Base-by-base conservation (phyloP, 2,113 vertebrate genomes). In the Phylloscopus trochiloides region DNA sequence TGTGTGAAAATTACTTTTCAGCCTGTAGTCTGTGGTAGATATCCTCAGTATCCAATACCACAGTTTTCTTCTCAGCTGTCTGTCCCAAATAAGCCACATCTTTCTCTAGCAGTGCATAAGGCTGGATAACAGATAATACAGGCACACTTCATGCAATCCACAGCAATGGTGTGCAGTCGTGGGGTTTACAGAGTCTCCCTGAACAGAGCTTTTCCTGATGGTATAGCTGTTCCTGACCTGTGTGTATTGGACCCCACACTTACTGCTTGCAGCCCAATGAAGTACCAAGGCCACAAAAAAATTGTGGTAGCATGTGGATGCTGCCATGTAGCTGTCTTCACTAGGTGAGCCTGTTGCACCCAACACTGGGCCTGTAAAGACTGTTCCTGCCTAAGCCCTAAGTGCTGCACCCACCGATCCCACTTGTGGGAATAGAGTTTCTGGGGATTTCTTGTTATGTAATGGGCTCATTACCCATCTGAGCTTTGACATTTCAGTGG, bases 401-500 rank as follows among this genome's bases (percentile, higher is more conserved):
- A 6, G 26, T 63, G 36, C 40, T 58, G 55, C 32, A n/a, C 52
- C 61, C 63, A 65, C 59, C 79, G 91, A 25, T 88, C 82, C 71
- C 42, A 19, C 45, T 55, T 71, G 17, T 32, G 7, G 62, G 78
- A 38, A 22, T 8, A 45, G 79, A 55, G 78, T 70, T 96, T 63
- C 86, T 83, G 84, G 68, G 73, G 54, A 93, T 71, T 92, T 75
- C 76, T 76, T 24, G 17, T 76, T 80, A 73, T 93, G 45, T 61
- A 65, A 59, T 4, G 22, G 65, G 57, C 54, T 93, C 5, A 1
- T 94, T 90, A 74, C 87, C 54, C 57, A 4, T 85, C 90, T 63
- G 83, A 96, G 93, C 94, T 84, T 86, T 97, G 96, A 95, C 93
- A 96, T 97, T 97, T 96, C 61, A 78, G 59, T 88, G 91, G 67